Evolutionary conservation across 2,797 vertebrate genomes (phyloP), one percentile per base, ranked within the genome.

Genomic region (Pogonophryne albipinna): DNA sequence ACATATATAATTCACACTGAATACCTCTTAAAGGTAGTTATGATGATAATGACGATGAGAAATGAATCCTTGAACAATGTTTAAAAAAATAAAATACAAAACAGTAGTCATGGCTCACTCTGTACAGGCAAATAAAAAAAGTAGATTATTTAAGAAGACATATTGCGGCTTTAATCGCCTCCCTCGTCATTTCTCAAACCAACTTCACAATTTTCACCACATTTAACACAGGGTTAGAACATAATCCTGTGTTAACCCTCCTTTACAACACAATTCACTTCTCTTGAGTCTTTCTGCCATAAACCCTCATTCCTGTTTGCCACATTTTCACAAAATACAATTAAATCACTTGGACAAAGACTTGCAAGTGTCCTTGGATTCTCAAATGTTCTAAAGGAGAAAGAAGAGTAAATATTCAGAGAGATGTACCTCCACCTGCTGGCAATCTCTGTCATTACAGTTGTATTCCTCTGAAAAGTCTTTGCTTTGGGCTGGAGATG

Each of bases 361-460:
- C 20, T 19, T 38, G 23, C 17, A 10, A 75, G 50, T 23, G 47
- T 50, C 47, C 5, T 19, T 74, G 17, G 17, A 69, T 47, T 66
- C 46, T 53, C 27, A n/a, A 66, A 55, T 46, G 44, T 53, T 50
- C 68, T 66, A 2, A 15, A 10, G 38, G 51, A 52, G 50, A 42
- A 9, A 17, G 53, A 62, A 7, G 45, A 60, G 72, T 41, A 73
- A 71, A 72, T 77, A 83, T 82, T 87, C n/a, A 55, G 45, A 60
- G 76, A 76, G 52, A 19, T 85, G 58, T 85, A 87, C 71, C 80
- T 79, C 93, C 92, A 90, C 74, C 91, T 89, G 77, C 89, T 89
- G 93, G 86, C 46, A 52, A 61, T 67, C 47, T 59, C 1, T 53
- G 58, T 77, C 59, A 67, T 79, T 80, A 86, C 85, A 80, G 51